Base-by-base conservation (phyloP, 2,888 invertebrate genomes). In the Eulithis prunata region DNA sequence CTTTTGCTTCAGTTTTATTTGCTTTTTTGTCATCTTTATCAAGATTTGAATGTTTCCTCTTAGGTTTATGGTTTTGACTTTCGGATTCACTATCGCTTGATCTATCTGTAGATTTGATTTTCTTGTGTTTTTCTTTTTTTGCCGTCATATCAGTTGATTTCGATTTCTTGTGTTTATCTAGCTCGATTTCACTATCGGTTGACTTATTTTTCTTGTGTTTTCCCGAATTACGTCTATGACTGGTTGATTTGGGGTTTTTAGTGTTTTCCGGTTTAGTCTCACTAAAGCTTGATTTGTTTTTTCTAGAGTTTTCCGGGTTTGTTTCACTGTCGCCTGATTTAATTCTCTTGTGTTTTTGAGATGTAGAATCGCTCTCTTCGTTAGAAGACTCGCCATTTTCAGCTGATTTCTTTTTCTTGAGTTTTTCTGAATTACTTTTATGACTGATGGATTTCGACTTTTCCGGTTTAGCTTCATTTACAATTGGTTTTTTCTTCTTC, bases 171-270 rank as follows among this genome's bases (percentile, higher is more conserved):
- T 63, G 46, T 45, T 75, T 70, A 64, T 75, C 75, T 45, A 62
- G 52, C 69, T 90, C 89, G 11, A 69, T 69, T 36, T 93, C 92
- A 70, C 90, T 90, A 5, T 90, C 54, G 36, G 14, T 54, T 28
- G 47, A 12, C 21, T 45, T 47, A 8, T 55, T 66, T 76, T 78
- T 85, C 80, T 88, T 88, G 10, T 64, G 46, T 46, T 75, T 69
- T 62, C 75, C 74, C 41, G 62, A 43, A 69, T 90, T 89, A 10
- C 68, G 67, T 21, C 91, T 91, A 70, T 89, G 90, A 7, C 90
- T 36, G 36, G 71, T 71, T 47, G 73, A 73, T 79, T 86, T 87
- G 4, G 54, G 63, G 76, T 78, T 85, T 79, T 88, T 87, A 5
- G 63, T 47, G 45, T 75, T 70, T 61, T 75, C 75, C 47, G 62